These are phyloP conservation scores for Cololabis saira DNA, from an alignment of 2,113 vertebrate species.

Conservation along the genomic window DNA sequence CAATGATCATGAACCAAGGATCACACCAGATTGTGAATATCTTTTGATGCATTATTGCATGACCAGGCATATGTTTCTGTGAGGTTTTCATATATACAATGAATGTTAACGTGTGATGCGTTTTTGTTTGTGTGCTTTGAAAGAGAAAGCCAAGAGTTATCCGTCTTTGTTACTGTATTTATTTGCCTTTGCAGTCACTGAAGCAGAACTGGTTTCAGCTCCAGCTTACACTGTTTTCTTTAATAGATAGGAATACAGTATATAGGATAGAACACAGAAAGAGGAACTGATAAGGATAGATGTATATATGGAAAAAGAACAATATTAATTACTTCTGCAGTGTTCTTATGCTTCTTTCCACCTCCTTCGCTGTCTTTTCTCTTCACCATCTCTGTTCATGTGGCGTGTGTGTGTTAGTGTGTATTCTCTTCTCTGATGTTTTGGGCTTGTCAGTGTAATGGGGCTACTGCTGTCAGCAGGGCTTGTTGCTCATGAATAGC, in stretches of 20 bases:
- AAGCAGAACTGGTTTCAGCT: constrained; percentile 28
- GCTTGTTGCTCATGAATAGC: constrained; percentile 68
- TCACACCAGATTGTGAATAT: not conserved
- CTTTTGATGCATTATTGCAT: constrained; percentile 8
- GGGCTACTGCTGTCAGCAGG: constrained; percentile 72
- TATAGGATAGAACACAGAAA: not conserved
- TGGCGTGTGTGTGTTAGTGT: constrained; percentile 37
- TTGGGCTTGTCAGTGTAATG: constrained; percentile 79
- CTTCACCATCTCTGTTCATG: constrained; percentile 61
- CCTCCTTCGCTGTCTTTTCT: constrained; percentile 47
- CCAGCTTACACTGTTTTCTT: constrained; percentile 1
- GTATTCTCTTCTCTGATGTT: constrained; percentile 63
- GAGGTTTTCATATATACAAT: not conserved
- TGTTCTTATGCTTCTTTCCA: constrained; percentile 30
- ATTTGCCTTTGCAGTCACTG: constrained; percentile 2
- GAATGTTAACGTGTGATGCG: not conserved
- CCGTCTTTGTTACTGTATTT: constrained; percentile 35
- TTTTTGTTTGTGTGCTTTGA: constrained; percentile 2
- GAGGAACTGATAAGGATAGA: constrained; percentile 18
- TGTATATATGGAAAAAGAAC: constrained; percentile 16
- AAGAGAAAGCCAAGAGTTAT: constrained; percentile 18
- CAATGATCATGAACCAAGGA: constrained; percentile 8
- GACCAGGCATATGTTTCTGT: not conserved
- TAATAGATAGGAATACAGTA: constrained; percentile 26
- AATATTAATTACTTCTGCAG: constrained; percentile 19